Evolutionary conservation across 2,888 invertebrate genomes (phyloP), one percentile per base, ranked within the genome.

Genomic region (Lydus trimaculatus): DNA sequence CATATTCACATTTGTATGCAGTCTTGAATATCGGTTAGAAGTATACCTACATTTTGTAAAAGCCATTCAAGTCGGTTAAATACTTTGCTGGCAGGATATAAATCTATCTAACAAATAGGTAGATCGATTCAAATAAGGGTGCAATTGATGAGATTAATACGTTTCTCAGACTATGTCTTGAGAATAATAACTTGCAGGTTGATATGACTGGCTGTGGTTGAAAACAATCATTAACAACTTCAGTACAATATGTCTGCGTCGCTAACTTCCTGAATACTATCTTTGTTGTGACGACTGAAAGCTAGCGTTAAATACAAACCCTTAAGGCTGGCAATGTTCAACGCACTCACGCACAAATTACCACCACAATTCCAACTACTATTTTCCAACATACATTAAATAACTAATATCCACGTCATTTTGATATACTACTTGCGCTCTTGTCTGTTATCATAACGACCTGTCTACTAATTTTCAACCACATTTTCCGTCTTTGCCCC

Each of bases 221-320:
- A 76, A 77, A 79, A 79, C 76, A 76, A 79, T 79, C 78, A 78
- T 79, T 79, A 79, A 76, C 79, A 79, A 78, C 77, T 79, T 77
- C 68, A 75, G 71, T 75, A 76, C 76, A 77, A 76, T 76, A 79
- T 76, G 79, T 77, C 76, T 75, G 73, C 71, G 78, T 77, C 77
- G 70, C 78, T 73, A 78, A 79, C 77, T 79, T 79, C 75, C 76
- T 73, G 72, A 66, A 63, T 62, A 67, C 71, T 68, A 77, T 78
- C 75, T 76, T 76, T 76, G 75, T 77, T 76, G 70, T 64, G 68
- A 69, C 76, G 70, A 76, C 74, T 73, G 75, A 77, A 75, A 76
- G 71, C 69, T 69, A 65, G 72, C 69, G 72, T 65, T 70, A 72
- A 72, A 69, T 65, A 69, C 63, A 70, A 72, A 68, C 69, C 63